phyloP scores from a whole-genome alignment of 2,113 vertebrate species.

The Sakesphorus luctuosus region DNA sequence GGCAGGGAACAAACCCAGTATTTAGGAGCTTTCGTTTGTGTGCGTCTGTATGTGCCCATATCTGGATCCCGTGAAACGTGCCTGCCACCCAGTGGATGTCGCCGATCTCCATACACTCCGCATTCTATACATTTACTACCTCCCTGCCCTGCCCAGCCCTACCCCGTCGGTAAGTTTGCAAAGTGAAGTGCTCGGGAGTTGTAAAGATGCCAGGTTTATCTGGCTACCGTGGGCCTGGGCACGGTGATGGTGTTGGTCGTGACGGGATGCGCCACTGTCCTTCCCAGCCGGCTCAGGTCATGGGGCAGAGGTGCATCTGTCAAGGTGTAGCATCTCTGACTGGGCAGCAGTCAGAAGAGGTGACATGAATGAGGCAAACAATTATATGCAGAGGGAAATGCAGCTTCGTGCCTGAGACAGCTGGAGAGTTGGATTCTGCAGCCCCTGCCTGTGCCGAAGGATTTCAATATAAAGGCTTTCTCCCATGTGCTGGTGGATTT shows the following conservation, averaged over 20 bases:
- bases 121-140: neutral
- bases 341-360: neutral
- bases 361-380: rapidly evolving
- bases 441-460: rapidly evolving
- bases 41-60: rapidly evolving
- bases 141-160: neutral
- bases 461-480: neutral
- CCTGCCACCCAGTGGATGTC: conserved; percentile 73
- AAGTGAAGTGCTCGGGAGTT: neutral
- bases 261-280: rapidly evolving
- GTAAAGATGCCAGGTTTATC: neutral
- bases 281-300: rapidly evolving
- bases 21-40: neutral
- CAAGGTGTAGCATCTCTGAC: neutral
- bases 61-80: neutral
- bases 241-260: rapidly evolving
- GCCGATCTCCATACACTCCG: neutral
- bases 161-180: neutral
- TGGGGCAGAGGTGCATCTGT: neutral
- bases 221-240: rapidly evolving
- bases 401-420: rapidly evolving
- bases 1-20: neutral
- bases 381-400: rapidly evolving
- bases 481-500: neutral
- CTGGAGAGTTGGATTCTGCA: neutral